Conservation (phyloP, 1,140 invertebrate species). For the Diabrotica undecimpunctata region DNA sequence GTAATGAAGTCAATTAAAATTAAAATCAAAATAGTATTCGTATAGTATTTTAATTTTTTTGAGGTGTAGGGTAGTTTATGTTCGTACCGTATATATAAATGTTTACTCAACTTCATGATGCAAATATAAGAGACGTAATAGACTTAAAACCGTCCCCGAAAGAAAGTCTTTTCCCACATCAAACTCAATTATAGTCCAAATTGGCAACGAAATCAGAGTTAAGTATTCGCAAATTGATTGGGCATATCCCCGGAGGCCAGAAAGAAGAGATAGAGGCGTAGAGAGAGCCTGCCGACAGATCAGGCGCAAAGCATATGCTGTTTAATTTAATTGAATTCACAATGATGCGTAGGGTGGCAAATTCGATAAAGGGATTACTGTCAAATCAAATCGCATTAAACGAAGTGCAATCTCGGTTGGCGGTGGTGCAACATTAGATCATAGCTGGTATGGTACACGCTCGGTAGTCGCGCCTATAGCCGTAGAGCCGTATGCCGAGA, state of each 20-base stretch:
- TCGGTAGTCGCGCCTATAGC: not conserved
- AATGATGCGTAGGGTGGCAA: slow-evolving; percentile 46
- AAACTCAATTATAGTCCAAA: not conserved
- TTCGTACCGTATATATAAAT: not conserved
- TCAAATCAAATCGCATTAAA: slow-evolving; percentile 50
- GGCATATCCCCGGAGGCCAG: slow-evolving; percentile 18
- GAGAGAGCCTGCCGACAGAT: slow-evolving; percentile 19
- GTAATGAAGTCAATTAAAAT: no score
- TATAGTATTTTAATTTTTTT: no score
- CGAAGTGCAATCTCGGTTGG: slow-evolving; percentile 37
- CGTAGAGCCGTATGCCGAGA: not conserved
- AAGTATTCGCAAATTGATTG: slow-evolving; percentile 35
- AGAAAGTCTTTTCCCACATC: slow-evolving; percentile 3
- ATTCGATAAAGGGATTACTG: slow-evolving; percentile 49
- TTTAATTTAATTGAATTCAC: slow-evolving; percentile 38
- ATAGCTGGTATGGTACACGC: not conserved
- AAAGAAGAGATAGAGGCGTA: slow-evolving; percentile 9
- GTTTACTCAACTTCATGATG: slow-evolving; percentile 1
- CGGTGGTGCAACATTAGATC: slow-evolving; percentile 29
- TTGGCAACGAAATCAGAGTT: slow-evolving; percentile 17
- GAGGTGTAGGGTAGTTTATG: no score
- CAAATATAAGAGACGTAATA: not conserved
- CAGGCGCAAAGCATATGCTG: slow-evolving; percentile 35
- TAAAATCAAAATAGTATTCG: no score
- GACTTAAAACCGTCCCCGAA: not conserved